phyloP scores from a whole-genome alignment of 2,888 invertebrate genomes.

The Platypus cylindrus region DNA sequence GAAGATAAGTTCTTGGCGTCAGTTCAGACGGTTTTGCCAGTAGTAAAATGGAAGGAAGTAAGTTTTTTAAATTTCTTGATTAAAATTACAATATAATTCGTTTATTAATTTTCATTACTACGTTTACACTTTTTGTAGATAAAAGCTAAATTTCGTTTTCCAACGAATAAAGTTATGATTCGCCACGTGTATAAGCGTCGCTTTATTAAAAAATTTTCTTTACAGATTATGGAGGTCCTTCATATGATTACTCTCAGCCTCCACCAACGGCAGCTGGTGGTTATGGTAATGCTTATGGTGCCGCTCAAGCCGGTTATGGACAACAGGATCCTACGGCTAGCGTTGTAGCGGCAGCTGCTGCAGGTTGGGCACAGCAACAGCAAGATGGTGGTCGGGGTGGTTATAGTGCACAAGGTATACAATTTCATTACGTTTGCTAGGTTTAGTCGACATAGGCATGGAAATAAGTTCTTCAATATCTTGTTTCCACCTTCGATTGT shows the following conservation, averaged over 20 bases:
- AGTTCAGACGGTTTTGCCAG: no score
- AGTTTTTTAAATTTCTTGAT: no score
- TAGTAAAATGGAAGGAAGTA: no score
- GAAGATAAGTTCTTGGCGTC: no score
- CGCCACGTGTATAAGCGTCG: no score
- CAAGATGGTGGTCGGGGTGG: conserved; percentile 10
- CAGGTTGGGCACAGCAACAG: conserved; percentile 8
- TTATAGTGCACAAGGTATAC: conserved; percentile 21
- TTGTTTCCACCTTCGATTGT: conserved; percentile 30
- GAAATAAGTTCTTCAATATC: conserved; percentile 21
- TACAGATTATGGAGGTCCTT: conserved; percentile 15
- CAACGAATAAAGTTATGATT: no score
- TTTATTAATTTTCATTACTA: no score
- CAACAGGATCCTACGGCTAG: conserved; percentile 11
- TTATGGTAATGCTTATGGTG: conserved; percentile 7
- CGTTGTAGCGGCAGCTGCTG: conserved; percentile 7
- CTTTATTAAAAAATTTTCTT: conserved; percentile 1
- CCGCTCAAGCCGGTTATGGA: conserved; percentile 5
- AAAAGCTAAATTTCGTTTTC: no score
- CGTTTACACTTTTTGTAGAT: no score
- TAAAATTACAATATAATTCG: no score
- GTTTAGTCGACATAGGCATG: conserved; percentile 30
- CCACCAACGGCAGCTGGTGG: conserved; percentile 15
- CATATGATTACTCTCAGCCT: conserved; percentile 21
- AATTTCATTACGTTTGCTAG: not conserved